Conservation (phyloP, 2,888 invertebrate genomes). For the Zaprionus lineosus region DNA sequence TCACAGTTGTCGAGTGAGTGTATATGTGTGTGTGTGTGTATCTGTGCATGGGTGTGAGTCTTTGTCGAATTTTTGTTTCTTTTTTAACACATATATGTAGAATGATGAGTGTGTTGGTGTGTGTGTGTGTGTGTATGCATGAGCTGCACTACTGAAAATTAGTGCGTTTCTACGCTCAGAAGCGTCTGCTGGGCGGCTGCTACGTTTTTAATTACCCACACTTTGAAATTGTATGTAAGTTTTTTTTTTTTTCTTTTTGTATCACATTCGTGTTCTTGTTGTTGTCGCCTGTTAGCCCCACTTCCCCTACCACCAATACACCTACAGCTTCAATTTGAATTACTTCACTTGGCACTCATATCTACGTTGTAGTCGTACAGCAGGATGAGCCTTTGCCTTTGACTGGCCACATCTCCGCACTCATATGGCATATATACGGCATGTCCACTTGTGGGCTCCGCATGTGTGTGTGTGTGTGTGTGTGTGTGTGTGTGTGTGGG, state of each 20-base stretch:
- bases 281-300: slow-evolving; percentile 15
- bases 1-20: slow-evolving; percentile 39
- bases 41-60: slow-evolving; percentile 16
- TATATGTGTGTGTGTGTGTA: slow-evolving; percentile 17
- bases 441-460: slow-evolving; percentile 50
- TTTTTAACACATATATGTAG: slow-evolving; percentile 38
- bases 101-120: slow-evolving; percentile 44
- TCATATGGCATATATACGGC: slow-evolving; percentile 34
- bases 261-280: slow-evolving; percentile 41
- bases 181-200: slow-evolving; percentile 65
- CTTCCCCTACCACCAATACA: slow-evolving; percentile 39
- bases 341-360: slow-evolving; percentile 76
- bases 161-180: slow-evolving; percentile 77
- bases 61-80: slow-evolving; percentile 45
- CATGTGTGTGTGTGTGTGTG: slow-evolving; percentile 18
- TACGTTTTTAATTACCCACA: slow-evolving; percentile 79
- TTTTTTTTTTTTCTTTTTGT: slow-evolving; percentile 32
- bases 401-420: slow-evolving; percentile 54
- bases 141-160: slow-evolving; percentile 69
- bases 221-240: slow-evolving; percentile 64
- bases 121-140: slow-evolving; percentile 17
- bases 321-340: slow-evolving; percentile 70
- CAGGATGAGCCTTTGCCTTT: slow-evolving; percentile 57
- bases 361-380: slow-evolving; percentile 53
- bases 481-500: slow-evolving; percentile 8